phyloP scores from a whole-genome alignment of 2,113 vertebrate genomes.

The Atractosteus spatula region DNA sequence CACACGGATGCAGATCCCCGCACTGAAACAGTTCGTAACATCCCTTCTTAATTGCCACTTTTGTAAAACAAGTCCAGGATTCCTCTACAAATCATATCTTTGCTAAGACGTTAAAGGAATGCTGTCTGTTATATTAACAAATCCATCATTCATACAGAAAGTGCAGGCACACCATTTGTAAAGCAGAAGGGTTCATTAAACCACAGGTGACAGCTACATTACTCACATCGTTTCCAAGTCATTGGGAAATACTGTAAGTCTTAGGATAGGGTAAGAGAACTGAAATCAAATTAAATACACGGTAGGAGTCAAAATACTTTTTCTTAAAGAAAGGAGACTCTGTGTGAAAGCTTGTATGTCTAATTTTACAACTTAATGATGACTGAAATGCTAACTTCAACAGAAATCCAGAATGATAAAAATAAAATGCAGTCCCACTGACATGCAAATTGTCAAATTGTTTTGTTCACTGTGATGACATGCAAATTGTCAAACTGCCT shows the following conservation, averaged over 20 bases:
- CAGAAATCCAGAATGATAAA: too few relatives aligned
- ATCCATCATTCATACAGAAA: constrained; percentile 13
- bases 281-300: too few relatives aligned
- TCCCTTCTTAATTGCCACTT: not conserved
- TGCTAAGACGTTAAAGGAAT: not conserved
- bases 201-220: constrained; percentile 22
- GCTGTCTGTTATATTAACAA: not conserved
- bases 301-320: too few relatives aligned
- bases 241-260: not conserved
- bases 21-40: not conserved
- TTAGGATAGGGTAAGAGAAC: not conserved
- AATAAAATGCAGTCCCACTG: too few relatives aligned
- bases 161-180: constrained; percentile 7
- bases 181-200: constrained; percentile 25
- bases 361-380: too few relatives aligned
- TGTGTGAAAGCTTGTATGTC: too few relatives aligned
- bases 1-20: too few relatives aligned
- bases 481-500: too few relatives aligned
- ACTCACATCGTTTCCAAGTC: constrained; percentile 1
- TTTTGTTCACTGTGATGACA: too few relatives aligned
- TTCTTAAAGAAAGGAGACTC: too few relatives aligned
- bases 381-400: too few relatives aligned
- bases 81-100: not conserved
- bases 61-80: not conserved
- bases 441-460: too few relatives aligned